Evolutionary conservation across 2,888 invertebrate genomes (phyloP).

Genomic region (Eudemis profundana): DNA sequence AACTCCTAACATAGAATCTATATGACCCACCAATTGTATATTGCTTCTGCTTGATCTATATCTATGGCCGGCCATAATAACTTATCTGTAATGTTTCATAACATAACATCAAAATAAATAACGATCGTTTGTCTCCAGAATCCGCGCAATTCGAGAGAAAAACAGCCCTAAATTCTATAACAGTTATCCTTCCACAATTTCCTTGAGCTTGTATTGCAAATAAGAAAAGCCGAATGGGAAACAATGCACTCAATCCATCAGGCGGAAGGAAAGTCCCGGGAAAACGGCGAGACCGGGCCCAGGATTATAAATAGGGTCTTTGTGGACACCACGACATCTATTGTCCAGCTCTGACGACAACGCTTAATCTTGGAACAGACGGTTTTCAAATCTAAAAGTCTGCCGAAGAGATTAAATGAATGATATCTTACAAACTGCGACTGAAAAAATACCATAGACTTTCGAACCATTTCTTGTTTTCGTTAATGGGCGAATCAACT

Average conservation of each 20-base stretch:
- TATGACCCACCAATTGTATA: too few species aligned
- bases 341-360: conserved; percentile 18
- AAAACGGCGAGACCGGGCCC: conserved; percentile 37
- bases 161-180: not conserved
- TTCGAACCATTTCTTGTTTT: too few species aligned
- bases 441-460: too few species aligned
- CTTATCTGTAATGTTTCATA: too few species aligned
- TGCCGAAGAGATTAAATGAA: not conserved
- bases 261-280: conserved; percentile 63
- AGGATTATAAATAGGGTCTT: conserved; percentile 40
- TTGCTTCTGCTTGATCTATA: too few species aligned
- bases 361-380: conserved; percentile 15
- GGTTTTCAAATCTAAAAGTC: not conserved
- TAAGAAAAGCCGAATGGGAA: conserved; percentile 59
- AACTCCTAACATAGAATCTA: too few species aligned
- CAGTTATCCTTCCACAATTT: conserved; percentile 21
- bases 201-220: conserved; percentile 26
- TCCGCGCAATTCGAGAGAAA: too few species aligned
- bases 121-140: too few species aligned
- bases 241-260: conserved; percentile 69
- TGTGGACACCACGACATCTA: conserved; percentile 30
- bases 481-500: too few species aligned
- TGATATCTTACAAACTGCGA: not conserved
- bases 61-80: too few species aligned
- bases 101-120: too few species aligned